Evolutionary conservation across 2,113 vertebrate species (phyloP).

Genomic region (Chloropsis hardwickii): DNA sequence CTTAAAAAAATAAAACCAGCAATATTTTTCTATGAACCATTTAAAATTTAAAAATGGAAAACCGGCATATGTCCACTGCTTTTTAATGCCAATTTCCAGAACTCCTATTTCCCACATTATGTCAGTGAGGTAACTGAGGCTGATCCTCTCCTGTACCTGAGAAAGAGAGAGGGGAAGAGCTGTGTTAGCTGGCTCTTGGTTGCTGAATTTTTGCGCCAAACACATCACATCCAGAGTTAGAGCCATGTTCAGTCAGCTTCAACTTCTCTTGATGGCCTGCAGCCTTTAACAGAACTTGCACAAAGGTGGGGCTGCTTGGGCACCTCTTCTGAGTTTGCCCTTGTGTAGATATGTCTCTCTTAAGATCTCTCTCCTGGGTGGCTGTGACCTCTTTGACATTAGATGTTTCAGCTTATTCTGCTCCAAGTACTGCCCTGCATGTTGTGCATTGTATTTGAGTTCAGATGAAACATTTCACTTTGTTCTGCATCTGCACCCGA

Average conservation of each 20-base stretch:
- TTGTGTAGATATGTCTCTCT: not conserved
- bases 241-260: not conserved
- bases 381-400: not conserved
- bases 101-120: not conserved
- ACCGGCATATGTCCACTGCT: not conserved
- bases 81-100: not conserved
- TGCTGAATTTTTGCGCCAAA: not conserved
- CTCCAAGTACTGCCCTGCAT: not conserved
- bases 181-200: not conserved
- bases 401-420: not conserved
- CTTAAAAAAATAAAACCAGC: not conserved
- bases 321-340: not conserved
- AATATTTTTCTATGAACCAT: not conserved
- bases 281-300: not conserved
- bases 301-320: not conserved
- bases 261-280: not conserved
- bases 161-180: not conserved
- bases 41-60: constrained; percentile 17
- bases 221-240: fast-evolving
- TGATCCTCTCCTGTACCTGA: not conserved
- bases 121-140: not conserved
- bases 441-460: not conserved
- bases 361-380: not conserved
- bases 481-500: not conserved
- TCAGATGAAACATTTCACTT: not conserved